These are phyloP conservation scores for Yponomeuta sedellus DNA, from an alignment of 2,888 invertebrate genomes.

Conservation along the genomic window DNA sequence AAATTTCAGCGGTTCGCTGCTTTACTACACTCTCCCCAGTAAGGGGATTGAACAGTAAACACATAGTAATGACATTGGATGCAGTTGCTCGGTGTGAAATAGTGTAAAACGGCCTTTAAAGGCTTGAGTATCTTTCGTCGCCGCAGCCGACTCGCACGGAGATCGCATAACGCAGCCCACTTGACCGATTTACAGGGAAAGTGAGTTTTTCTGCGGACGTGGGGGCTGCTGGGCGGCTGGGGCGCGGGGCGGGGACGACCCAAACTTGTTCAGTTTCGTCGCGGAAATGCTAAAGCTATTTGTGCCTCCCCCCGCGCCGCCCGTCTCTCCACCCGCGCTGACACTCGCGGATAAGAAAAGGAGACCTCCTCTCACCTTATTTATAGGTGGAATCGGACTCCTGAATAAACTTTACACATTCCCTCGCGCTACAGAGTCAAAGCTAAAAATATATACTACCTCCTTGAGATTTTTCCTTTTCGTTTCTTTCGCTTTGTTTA, in stretches of 20 bases:
- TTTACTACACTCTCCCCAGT: no score
- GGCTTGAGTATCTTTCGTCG: no score
- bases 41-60: no score
- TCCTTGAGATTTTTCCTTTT: not conserved
- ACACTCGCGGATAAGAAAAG: conserved; percentile 2
- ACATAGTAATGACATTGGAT: no score
- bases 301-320: not conserved
- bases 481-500: not conserved
- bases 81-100: no score
- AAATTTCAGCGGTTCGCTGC: no score
- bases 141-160: no score
- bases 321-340: not conserved
- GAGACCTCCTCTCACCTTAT: not conserved
- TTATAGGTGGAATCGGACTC: conserved; percentile 2
- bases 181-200: not conserved
- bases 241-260: not conserved
- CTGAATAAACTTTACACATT: conserved; percentile 3
- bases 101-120: no score
- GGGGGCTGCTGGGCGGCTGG: not conserved
- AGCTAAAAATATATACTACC: conserved; percentile 1
- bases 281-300: conserved; percentile 3
- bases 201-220: not conserved
- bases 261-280: conserved; percentile 3
- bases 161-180: not conserved
- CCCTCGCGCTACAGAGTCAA: not conserved